Base-by-base conservation (phyloP, 2,797 vertebrate species). In the Pachyuromys duprasi region DNA sequence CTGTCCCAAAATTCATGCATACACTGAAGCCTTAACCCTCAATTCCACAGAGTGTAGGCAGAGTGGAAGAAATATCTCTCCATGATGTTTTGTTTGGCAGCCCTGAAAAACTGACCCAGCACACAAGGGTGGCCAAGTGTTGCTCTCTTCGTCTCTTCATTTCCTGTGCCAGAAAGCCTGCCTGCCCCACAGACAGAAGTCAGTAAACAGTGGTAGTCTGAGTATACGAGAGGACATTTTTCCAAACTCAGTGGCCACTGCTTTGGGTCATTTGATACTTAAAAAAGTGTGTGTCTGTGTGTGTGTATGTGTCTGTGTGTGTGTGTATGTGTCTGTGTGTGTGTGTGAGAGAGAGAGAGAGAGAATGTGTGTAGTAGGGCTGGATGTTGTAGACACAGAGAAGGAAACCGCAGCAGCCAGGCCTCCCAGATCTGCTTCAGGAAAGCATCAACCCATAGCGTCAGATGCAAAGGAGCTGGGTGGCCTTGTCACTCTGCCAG, bases 161-260 rank as follows among this genome's bases (percentile, higher is more conserved):
- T 93, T 84, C 78, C n/a, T 4, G 83, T 1, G 53, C 93, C 89
- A 63, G 88, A 69, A 94, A 86, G 60, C 79, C 78, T 72, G 63
- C 67, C 18, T 75, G 42, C 74, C 42, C 8, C 20, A 53, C 55
- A 84, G 67, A 2, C 49, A 45, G 49, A 75, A 45, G 84, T 83
- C 83, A 55, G 3, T 45, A 45, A 60, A 70, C 63, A 82, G 69
- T 55, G 82, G 83, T 39, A 78, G 62, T 83, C 72, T 31, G 65
- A 67, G 75, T 55, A 86, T 79, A 62, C 55, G 57, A 82, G 89
- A 89, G 69, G 26, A 42, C 33, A 62, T 57, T 45, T 91, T 96
- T 92, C 79, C 78, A 67, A 89, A 95, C 36, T 57, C 76, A 31
- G 0, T n/a, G 49, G 17, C 69, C 17, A 42, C 45, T 53, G 63